phyloP scores from a whole-genome alignment of 1,140 invertebrate genomes.

The Zaprionus ornatus region DNA sequence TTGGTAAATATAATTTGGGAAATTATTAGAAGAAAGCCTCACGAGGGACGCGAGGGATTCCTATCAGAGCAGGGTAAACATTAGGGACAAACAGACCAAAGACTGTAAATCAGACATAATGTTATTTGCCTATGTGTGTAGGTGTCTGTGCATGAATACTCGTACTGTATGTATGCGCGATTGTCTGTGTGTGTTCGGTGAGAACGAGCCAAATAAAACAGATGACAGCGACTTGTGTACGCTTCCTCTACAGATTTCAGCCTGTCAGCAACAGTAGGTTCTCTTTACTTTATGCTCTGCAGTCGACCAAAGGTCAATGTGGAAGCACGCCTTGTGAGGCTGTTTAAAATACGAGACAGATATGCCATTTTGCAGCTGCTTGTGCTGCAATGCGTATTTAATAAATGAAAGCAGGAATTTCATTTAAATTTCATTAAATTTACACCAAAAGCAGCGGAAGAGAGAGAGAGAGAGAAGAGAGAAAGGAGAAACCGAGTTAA shows the following conservation, averaged over 20 bases:
- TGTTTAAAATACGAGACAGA: constrained; percentile 18
- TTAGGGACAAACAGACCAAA: not conserved
- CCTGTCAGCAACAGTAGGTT: not conserved
- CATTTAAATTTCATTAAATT: constrained; percentile 70
- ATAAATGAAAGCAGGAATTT: constrained; percentile 64
- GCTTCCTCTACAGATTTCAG: not conserved
- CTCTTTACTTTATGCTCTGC: not conserved
- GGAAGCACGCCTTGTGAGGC: not conserved
- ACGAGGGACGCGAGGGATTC: too few relatives aligned
- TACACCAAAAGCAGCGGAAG: constrained; percentile 33
- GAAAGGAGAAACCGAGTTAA: not conserved
- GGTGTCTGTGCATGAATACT: not conserved
- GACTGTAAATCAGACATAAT: not conserved
- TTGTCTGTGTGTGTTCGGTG: not conserved
- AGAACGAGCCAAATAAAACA: not conserved
- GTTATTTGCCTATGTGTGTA: not conserved
- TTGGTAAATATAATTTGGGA: not conserved
- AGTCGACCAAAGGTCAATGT: constrained; percentile 3
- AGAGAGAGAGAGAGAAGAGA: not conserved
- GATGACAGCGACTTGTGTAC: not conserved
- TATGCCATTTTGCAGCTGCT: constrained; percentile 15
- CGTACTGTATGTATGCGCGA: too few relatives aligned
- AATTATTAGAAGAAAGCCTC: not conserved
- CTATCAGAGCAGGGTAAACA: too few relatives aligned
- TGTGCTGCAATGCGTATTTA: constrained; percentile 42